Evolutionary conservation across 1,140 invertebrate genomes (phyloP).

Genomic region (Monomorium pharaonis): DNA sequence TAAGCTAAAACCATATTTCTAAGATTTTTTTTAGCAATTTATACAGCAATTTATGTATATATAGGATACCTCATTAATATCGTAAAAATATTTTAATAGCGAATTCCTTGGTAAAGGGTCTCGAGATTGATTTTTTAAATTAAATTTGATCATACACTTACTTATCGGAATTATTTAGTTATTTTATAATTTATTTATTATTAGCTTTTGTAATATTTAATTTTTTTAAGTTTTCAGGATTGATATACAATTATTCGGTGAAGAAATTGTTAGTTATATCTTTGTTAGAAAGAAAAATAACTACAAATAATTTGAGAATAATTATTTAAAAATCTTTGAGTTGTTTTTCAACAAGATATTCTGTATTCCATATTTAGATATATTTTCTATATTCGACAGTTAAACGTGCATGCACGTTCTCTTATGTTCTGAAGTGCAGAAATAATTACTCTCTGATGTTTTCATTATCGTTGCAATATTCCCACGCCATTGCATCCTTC

Average conservation of each 20-base stretch:
- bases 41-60: background rate
- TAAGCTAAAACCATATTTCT: background rate
- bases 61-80: background rate
- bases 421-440: conserved; percentile 31
- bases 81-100: conserved; percentile 26
- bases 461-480: conserved; percentile 66
- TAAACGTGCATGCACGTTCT: background rate
- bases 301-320: background rate
- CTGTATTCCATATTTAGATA: background rate
- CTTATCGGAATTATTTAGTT: background rate
- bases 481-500: conserved; percentile 49
- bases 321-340: background rate
- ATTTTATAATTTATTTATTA: background rate
- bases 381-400: background rate
- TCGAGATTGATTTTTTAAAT: conserved; percentile 8
- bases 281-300: background rate
- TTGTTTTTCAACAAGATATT: background rate
- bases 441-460: conserved; percentile 70
- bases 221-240: background rate
- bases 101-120: background rate
- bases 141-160: background rate
- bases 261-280: background rate
- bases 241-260: background rate
- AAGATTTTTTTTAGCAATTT: conserved; percentile 9
- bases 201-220: background rate